These are phyloP conservation scores for Stegodyphus mimosarum DNA, from an alignment of 1,140 invertebrate species.

Conservation along the genomic window DNA sequence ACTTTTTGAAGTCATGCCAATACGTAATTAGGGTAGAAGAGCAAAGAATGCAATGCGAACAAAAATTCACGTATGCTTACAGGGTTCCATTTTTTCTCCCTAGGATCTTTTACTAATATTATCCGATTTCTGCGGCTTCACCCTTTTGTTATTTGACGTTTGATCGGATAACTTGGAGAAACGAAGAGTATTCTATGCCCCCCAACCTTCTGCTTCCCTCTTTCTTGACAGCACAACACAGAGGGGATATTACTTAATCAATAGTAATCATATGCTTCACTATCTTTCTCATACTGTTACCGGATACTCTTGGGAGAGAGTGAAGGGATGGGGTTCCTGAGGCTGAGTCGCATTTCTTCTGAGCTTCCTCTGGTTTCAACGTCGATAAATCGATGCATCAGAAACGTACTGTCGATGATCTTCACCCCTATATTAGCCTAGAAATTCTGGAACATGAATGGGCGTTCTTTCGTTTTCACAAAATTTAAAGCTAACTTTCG, in stretches of 20 bases:
- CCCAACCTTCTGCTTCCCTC: neutral
- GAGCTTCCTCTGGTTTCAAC: neutral
- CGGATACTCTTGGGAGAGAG: neutral
- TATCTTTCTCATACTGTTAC: constrained; percentile 20
- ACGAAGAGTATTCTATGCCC: neutral
- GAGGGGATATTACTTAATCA: constrained; percentile 45
- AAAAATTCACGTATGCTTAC: constrained; percentile 11
- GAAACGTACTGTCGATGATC: no score
- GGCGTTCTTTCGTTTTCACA: no score
- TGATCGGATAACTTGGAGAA: constrained; percentile 21
- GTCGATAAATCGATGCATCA: constrained; percentile 25
- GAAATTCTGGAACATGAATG: no score
- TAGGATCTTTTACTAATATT: constrained; percentile 18
- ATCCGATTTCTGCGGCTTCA: constrained; percentile 41
- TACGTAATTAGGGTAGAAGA: constrained; percentile 24
- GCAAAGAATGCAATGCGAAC: neutral
- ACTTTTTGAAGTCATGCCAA: constrained; percentile 46
- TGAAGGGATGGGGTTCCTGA: neutral
- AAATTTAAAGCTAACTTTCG: no score
- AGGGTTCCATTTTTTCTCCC: neutral
- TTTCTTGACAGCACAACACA: constrained; percentile 8
- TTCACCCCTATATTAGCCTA: no score
- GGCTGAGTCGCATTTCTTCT: constrained; percentile 25
- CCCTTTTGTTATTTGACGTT: constrained; percentile 37
- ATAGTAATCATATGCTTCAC: constrained; percentile 54